Evolutionary conservation across 1,140 invertebrate genomes (phyloP).

Genomic region (Globodera ellingtonae): DNA sequence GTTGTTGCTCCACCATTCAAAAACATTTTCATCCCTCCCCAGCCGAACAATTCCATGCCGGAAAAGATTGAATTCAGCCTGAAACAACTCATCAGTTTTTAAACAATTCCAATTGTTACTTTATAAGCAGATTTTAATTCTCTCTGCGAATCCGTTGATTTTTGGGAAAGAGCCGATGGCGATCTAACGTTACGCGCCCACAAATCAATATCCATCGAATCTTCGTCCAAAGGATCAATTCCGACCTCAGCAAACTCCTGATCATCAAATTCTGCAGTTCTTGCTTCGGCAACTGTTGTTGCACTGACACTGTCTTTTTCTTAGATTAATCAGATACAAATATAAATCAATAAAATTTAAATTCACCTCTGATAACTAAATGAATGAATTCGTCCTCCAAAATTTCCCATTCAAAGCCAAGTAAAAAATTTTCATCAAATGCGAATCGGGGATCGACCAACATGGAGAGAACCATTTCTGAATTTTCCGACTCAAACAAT

Average conservation of each 20-base stretch:
- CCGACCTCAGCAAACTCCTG: neutral
- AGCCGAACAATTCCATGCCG: too few relatives aligned
- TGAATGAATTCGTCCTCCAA: constrained; percentile 8
- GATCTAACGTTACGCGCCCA: neutral
- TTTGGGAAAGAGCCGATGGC: constrained; percentile 5
- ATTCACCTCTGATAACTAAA: neutral
- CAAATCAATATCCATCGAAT: constrained; percentile 13
- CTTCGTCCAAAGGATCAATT: neutral
- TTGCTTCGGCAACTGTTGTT: neutral
- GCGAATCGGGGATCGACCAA: neutral
- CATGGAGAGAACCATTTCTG: neutral
- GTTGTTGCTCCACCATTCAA: too few relatives aligned
- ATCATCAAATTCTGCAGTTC: neutral
- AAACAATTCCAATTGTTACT: too few relatives aligned
- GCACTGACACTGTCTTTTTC: neutral
- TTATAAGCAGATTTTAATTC: too few relatives aligned
- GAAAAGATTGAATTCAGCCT: too few relatives aligned
- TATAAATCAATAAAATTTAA: neutral
- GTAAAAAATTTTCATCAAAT: neutral
- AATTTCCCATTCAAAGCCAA: constrained; percentile 2
- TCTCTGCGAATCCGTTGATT: neutral
- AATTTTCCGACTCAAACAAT: neutral
- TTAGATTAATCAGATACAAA: neutral
- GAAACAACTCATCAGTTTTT: too few relatives aligned
- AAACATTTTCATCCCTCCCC: too few relatives aligned